Percentiles rank a stretch among this genome's conserved stretches.
Evolutionary conservation across 2,113 vertebrate species (phyloP).

Genomic region (Lucifuga dentata): DNA sequence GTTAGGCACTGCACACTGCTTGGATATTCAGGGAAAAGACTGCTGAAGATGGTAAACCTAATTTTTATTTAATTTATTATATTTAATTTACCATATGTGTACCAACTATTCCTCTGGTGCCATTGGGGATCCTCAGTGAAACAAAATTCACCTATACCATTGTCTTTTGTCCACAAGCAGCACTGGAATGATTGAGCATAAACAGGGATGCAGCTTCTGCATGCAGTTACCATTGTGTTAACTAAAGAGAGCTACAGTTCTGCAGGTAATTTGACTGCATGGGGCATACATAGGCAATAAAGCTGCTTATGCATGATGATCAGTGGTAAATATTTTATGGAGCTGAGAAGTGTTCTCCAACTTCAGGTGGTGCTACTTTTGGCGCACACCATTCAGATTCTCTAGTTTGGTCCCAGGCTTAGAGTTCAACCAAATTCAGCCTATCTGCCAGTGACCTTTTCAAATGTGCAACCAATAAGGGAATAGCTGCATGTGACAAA

Average conservation of each 20-base stretch:
- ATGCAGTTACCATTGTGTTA: too few relatives aligned
- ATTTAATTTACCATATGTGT: slow-evolving; percentile 32
- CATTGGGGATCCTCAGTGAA: slow-evolving; percentile 21
- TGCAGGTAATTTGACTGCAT: slow-evolving; percentile 35
- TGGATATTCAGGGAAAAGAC: slow-evolving; percentile 24
- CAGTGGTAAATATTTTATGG: too few relatives aligned
- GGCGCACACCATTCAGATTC: too few relatives aligned
- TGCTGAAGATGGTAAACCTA: slow-evolving; percentile 9
- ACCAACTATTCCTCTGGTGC: slow-evolving; percentile 8
- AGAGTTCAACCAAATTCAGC: too few relatives aligned
- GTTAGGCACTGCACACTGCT: slow-evolving; percentile 1
- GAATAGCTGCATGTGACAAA: too few relatives aligned
- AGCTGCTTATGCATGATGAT: too few relatives aligned
- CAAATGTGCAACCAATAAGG: too few relatives aligned
- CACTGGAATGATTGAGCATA: slow-evolving; percentile 34
- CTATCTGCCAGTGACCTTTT: too few relatives aligned
- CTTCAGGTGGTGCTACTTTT: too few relatives aligned
- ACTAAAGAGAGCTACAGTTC: slow-evolving; percentile 29
- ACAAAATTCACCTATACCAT: slow-evolving; percentile 9
- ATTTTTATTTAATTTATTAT: too few relatives aligned
- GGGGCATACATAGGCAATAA: slow-evolving; percentile 22
- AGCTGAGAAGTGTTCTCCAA: too few relatives aligned
- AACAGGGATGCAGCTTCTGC: slow-evolving; percentile 21
- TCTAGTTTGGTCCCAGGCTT: too few relatives aligned
- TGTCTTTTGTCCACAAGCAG: slow-evolving; percentile 33